Evolutionary conservation across 2,888 invertebrate species (phyloP).

Genomic region (Hypercompe scribonia): DNA sequence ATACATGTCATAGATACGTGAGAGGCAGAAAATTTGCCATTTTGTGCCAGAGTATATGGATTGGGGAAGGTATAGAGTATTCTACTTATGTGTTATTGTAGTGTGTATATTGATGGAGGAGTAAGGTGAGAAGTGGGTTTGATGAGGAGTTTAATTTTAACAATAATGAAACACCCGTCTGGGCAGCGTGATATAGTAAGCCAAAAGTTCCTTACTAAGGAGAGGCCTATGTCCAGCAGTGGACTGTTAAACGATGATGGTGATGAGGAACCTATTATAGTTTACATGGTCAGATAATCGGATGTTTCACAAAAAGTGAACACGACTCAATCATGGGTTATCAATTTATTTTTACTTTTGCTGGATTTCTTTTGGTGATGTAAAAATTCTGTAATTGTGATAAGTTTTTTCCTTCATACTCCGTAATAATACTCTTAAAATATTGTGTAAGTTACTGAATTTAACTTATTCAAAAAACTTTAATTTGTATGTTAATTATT

Average conservation of each 20-base stretch:
- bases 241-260: too few species aligned
- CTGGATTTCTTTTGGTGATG: background rate
- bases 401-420: too few species aligned
- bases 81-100: constrained; percentile 28
- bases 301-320: background rate
- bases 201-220: too few species aligned
- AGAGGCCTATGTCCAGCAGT: too few species aligned
- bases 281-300: background rate
- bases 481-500: too few species aligned
- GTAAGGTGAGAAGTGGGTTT: constrained; percentile 1
- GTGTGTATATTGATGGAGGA: background rate
- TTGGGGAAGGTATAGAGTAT: constrained; percentile 19
- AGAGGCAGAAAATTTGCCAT: constrained; percentile 68
- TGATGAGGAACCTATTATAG: background rate
- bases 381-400: too few species aligned
- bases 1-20: constrained; percentile 57
- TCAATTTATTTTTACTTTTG: background rate
- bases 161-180: too few species aligned
- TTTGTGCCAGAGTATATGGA: constrained; percentile 49
- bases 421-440: too few species aligned
- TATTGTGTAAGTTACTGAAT: too few species aligned
- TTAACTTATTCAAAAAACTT: too few species aligned
- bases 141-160: too few species aligned
- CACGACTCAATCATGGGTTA: background rate
- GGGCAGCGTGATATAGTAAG: too few species aligned